A percentile compares a stretch with the other conserved stretches of the same genome.
Conservation (phyloP, 2,113 vertebrate species). For the Trematomus loennbergii region DNA sequence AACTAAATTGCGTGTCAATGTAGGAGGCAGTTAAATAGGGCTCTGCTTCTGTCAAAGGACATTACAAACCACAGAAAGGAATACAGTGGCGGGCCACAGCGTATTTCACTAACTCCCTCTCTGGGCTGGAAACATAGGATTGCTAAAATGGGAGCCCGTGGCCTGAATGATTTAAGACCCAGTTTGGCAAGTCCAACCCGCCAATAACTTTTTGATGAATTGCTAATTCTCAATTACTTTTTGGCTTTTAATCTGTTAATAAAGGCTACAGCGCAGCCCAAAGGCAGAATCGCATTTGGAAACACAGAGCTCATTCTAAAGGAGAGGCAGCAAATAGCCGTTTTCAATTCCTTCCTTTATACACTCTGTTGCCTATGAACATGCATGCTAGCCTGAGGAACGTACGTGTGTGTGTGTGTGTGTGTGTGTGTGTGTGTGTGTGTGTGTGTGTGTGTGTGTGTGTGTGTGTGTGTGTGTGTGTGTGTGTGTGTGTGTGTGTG, state of each 20-base stretch:
- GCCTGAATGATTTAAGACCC: constrained; percentile 54
- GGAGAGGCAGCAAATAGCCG: constrained; percentile 31
- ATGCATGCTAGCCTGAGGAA: constrained; percentile 43
- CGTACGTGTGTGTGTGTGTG: constrained; percentile 14
- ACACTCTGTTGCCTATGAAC: constrained; percentile 40
- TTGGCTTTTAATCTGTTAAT: constrained; percentile 62
- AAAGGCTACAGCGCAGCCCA: constrained; percentile 29
- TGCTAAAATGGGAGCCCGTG: constrained; percentile 44
- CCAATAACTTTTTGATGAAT: constrained; percentile 67
- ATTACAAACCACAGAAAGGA: constrained; percentile 57
- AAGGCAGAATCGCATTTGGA: constrained; percentile 41
- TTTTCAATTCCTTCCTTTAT: constrained; percentile 39
- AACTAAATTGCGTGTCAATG: constrained; percentile 78
- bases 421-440: constrained; percentile 16
- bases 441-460: not conserved
- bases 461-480: not conserved
- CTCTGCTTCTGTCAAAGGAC: constrained; percentile 66
- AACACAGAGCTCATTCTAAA: constrained; percentile 26
- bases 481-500: too few species aligned
- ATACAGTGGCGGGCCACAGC: constrained; percentile 19
- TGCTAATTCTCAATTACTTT: constrained; percentile 66
- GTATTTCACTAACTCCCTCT: constrained; percentile 29
- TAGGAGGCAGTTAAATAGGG: constrained; percentile 70
- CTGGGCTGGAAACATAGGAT: constrained; percentile 31
- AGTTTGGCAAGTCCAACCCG: constrained; percentile 49